Base-by-base conservation (phyloP, 2,113 vertebrate species). In the Rana temporaria region DNA sequence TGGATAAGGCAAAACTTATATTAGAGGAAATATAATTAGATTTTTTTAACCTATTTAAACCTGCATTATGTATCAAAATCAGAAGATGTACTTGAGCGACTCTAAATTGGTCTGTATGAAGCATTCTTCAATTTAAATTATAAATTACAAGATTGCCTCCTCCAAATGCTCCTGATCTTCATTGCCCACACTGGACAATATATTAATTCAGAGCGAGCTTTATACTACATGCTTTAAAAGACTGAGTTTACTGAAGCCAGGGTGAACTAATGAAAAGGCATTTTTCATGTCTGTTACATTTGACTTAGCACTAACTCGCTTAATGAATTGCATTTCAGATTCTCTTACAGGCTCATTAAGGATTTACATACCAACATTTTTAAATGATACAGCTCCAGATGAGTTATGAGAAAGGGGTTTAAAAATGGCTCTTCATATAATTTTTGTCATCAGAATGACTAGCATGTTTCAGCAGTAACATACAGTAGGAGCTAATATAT, bases 241-340 rank as follows among this genome's bases (percentile, higher is more conserved):
- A 81, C 85, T 67, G 79, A 80, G 86, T 81, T 84, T 87, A 84
- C 75, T 1, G 57, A 82, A 85, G 85, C 85, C 86, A 60, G 81
- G n/a, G 87, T 75, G 82, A 77, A 71, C 81, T 89, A 88, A 90
- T 90, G 87, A 88, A 88, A 90, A 90, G 79, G 52, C 85, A 88
- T 89, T 89, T 90, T 87, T 90, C 90, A 89, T 88, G 90, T 90
- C 86, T 18, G 66, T 84, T 88, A 84, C 86, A 87, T 88, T 85
- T 86, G 86, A 88, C 86, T 87, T 83, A 87, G 87, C 86, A 88
- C 86, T 87, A 86, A 85, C 77, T 69, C 85, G 75, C 77, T 85
- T 90, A 90, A 89, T 89, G 84, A 90, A 89, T 88, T 89, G 85
- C 85, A 85, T 88, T 88, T 88, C 86, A 72, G 83, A 84, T 90